phyloP scores from a whole-genome alignment of 2,113 vertebrate genomes.

The Mustela nigripes region DNA sequence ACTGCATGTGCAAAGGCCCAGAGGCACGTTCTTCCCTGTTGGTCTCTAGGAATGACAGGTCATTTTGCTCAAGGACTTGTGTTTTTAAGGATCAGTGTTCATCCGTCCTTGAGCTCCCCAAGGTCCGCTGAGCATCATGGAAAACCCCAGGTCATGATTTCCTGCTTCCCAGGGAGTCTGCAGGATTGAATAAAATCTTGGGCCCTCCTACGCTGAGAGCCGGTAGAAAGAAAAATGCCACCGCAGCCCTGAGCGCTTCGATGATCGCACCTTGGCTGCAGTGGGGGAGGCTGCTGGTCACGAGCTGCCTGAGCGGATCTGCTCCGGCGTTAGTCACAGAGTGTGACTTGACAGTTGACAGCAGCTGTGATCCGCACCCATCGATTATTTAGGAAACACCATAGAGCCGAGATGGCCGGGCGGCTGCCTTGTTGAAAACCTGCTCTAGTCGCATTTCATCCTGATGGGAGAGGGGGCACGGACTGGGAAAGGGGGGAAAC shows the following conservation, averaged over 20 bases:
- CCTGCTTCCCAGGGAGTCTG: neutral
- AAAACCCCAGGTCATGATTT: neutral
- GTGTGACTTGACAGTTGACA: constrained; percentile 55
- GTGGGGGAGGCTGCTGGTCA: neutral
- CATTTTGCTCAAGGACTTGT: neutral
- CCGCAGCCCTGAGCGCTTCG: neutral
- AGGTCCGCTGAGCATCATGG: neutral
- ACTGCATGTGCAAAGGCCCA: neutral
- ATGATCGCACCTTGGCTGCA: neutral
- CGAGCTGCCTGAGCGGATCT: neutral
- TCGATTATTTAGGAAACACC: constrained; percentile 66
- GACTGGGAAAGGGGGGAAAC: neutral
- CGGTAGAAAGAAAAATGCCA: neutral
- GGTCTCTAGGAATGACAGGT: neutral
- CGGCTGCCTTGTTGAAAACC: neutral
- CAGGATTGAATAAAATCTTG: neutral
- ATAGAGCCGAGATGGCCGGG: neutral
- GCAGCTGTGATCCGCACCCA: neutral
- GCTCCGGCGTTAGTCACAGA: neutral
- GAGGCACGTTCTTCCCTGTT: neutral
- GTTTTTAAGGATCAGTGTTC: neutral
- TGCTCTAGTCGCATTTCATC: neutral
- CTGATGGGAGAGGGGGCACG: neutral
- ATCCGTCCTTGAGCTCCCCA: neutral
- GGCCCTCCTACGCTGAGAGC: neutral